Evolutionary conservation across 2,113 vertebrate genomes (phyloP), one percentile per base, ranked within the genome.

Genomic region (Eleginops maclovinus): DNA sequence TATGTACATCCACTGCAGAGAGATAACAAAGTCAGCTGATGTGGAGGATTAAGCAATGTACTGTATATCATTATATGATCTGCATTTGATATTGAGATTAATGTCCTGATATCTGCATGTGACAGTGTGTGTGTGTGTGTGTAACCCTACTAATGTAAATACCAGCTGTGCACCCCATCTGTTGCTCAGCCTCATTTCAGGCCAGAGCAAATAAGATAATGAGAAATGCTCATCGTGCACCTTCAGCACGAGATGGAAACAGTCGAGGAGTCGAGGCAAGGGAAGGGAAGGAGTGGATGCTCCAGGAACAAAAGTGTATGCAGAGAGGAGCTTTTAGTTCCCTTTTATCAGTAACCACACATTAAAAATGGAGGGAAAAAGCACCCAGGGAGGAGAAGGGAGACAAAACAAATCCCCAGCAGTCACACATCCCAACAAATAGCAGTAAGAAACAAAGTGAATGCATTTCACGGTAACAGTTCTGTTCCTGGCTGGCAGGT

Each of bases 111-210:
- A 13, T 58, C 22, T 47, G 51, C 55, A 46, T 72, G 71, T 26
- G 40, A 15, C 56, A 14, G n/a, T 54, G 4, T 21, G 47, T 4
- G 47, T 9, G 40, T 46, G 64, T 58, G 56, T 67, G 70, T 69
- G 75, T 44, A 60, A 72, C 72, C 78, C 86, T 84, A n/a, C n/a
- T n/a, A n/a, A n/a, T n/a, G n/a, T n/a, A 82, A 74, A 75, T 59
- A 80, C 83, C 86, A 90, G 86, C 88, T 88, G 86, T 82, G 78
- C 56, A 46, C 51, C 69, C 72, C 86, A 86, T 86, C 86, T 90
- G 88, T 80, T 9, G n/a, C 10, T 72, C 66, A 61, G 78, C 56
- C 60, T 75, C 46, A 0, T 13, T 1, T 12, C 47, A 49, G 54
- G 43, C 50, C 66, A 53, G 46, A n/a, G 77, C 64, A 72, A 84